Evolutionary conservation across 2,888 invertebrate species (phyloP).

Genomic region (Latrodectus elegans): DNA sequence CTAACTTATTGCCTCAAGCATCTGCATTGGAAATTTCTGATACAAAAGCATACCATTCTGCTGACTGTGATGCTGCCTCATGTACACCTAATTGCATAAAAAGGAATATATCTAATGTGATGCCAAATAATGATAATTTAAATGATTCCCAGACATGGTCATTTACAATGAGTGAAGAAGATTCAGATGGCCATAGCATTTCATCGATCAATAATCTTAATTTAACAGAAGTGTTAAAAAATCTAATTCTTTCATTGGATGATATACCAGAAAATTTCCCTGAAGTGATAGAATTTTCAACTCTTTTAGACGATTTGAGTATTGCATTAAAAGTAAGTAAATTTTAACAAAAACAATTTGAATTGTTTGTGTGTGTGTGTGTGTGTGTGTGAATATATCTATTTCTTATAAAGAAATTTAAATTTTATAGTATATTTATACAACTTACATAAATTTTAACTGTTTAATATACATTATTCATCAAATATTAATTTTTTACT

Average conservation of each 20-base stretch:
- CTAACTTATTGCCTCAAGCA: conserved; percentile 48
- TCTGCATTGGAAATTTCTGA: conserved; percentile 65
- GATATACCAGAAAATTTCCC: conserved; percentile 77
- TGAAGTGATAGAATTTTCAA: conserved; percentile 75
- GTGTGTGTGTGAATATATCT: too few species aligned
- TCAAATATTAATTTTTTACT: too few species aligned
- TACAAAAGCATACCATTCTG: conserved; percentile 20
- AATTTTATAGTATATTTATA: too few species aligned
- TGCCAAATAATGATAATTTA: conserved; percentile 34
- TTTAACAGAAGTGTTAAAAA: conserved; percentile 74
- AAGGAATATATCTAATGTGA: not conserved
- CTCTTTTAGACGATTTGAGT: conserved; percentile 74
- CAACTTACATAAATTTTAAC: too few species aligned
- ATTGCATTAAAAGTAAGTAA: conserved; percentile 74
- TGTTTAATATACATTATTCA: too few species aligned
- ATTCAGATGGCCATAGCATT: conserved; percentile 68
- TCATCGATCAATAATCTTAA: conserved; percentile 71
- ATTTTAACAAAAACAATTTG: not conserved
- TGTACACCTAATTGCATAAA: not conserved
- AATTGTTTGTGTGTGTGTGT: too few species aligned
- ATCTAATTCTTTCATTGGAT: conserved; percentile 74
- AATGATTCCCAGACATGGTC: conserved; percentile 57
- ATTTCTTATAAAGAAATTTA: too few species aligned
- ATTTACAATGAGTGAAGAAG: conserved; percentile 45
- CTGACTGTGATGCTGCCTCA: conserved; percentile 2